Conservation (phyloP, 2,888 invertebrate species). For the Cosmopolites sordidus region DNA sequence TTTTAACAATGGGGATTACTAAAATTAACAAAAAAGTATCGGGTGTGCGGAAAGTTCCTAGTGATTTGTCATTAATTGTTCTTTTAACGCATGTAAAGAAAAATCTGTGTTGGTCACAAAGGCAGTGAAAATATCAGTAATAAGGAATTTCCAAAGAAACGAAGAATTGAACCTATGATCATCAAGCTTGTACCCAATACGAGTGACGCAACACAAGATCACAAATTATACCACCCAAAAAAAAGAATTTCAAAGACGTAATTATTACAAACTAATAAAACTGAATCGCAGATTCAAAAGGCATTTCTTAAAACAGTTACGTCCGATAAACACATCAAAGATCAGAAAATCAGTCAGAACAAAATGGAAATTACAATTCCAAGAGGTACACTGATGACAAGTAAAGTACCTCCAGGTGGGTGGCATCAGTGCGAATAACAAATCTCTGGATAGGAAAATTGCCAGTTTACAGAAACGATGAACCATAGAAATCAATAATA, state of each 20-base stretch:
- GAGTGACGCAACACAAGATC: not conserved
- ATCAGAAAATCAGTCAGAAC: conserved; percentile 18
- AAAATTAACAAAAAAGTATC: too few relatives aligned
- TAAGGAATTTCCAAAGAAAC: conserved; percentile 7
- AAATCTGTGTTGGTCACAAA: too few relatives aligned
- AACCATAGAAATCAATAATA: conserved; percentile 38
- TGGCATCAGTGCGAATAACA: conserved; percentile 31
- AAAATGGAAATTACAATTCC: conserved; percentile 11
- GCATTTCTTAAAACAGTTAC: conserved; percentile 38
- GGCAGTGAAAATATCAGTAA: conserved; percentile 17
- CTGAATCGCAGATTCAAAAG: conserved; percentile 39
- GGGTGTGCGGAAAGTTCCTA: too few relatives aligned
- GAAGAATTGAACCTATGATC: conserved; percentile 16
- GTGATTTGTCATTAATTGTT: too few relatives aligned
- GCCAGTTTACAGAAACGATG: conserved; percentile 41
- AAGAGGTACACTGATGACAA: conserved; percentile 2
- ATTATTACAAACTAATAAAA: conserved; percentile 36
- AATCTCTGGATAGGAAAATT: conserved; percentile 37
- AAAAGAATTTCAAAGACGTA: conserved; percentile 34
- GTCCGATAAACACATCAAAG: conserved; percentile 20
- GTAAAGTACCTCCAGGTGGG: conserved; percentile 27
- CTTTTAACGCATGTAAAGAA: too few relatives aligned
- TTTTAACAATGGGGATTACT: too few relatives aligned
- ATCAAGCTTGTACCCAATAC: conserved; percentile 6
- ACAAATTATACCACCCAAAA: conserved; percentile 9